Base-by-base conservation (phyloP, 2,888 invertebrate genomes). In the Ophraella communa region DNA sequence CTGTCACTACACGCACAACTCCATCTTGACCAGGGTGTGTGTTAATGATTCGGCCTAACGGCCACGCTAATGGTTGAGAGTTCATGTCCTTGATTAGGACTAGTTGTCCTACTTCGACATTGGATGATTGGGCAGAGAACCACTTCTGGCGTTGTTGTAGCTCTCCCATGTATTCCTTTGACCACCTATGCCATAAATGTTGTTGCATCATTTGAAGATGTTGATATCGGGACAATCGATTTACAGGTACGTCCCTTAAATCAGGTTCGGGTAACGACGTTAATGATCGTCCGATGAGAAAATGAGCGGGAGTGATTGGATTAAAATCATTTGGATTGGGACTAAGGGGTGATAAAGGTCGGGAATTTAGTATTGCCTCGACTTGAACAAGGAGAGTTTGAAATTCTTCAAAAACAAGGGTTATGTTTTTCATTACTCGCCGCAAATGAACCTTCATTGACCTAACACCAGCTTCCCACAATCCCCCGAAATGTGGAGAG, bases 1-100 rank as follows among this genome's bases (percentile, higher is more conserved):
- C 39, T 39, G 47, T 57, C 33, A 57, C 57, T 42, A 57, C 57
- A n/a, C 63, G 56, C 14, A 54, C 55, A 1, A 62, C 49, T 18
- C 35, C 35, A 35, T 62, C 62, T 33, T 55, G n/a, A 8, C 63
- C 51, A 4, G 63, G 57, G 39, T 63, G 63, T 24, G 52, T 17
- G n/a, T 51, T 42, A 1, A 27, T 21, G 7, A 63, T 35, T 17
- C 57, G 8, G 3, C 24, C 57, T n/a, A 63, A 21, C 3, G 55
- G 27, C 63, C 63, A 63, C 14, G 27, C 23, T 11, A 62, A 39
- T 11, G 49, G 33, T 20, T 45, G 58, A 20, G 17, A 23, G 8
- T 35, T 47, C 18, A 30, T 18, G n/a, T 59, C 51, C 24, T 49
- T 49, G 5, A 39, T 39, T 39, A n/a, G 17, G 17, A 39, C 39